Evolutionary conservation across 1,140 invertebrate genomes (phyloP).

Genomic region (Lepidurus arcticus): DNA sequence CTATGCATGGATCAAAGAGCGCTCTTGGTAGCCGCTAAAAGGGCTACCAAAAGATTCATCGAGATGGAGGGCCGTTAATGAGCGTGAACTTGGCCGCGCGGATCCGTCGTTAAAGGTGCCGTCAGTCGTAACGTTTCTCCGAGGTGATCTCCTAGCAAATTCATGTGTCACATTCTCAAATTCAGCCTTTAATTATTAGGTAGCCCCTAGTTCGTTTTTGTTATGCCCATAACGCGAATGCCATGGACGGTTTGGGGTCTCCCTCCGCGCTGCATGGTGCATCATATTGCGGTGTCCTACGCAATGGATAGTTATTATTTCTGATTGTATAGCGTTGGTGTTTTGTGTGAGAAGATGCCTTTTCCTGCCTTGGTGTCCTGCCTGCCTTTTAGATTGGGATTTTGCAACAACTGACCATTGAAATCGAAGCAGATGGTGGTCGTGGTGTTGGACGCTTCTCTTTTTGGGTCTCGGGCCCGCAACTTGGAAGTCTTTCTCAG

Average conservation of each 20-base stretch:
- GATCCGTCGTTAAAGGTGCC: not conserved
- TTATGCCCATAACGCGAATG: not conserved
- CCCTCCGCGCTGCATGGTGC: not conserved
- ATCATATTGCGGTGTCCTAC: not conserved
- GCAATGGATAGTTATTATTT: not conserved
- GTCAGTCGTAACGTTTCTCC: not conserved
- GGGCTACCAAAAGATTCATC: not conserved
- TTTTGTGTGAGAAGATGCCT: not conserved
- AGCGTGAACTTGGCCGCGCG: conserved; percentile 16
- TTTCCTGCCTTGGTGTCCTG: not conserved
- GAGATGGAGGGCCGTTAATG: conserved; percentile 7
- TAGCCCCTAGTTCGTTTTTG: not conserved
- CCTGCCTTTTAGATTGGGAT: no score
- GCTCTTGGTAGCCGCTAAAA: not conserved
- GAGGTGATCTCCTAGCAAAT: not conserved
- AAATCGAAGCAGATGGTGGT: not conserved
- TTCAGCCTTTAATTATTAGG: conserved; percentile 10
- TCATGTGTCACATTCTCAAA: conserved; percentile 9
- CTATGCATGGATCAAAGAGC: not conserved
- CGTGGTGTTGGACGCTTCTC: not conserved
- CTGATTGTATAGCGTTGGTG: not conserved
- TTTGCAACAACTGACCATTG: not conserved
- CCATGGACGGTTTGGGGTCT: not conserved
- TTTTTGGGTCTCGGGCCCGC: not conserved
- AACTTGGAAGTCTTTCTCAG: not conserved